A percentile compares a stretch with the other conserved stretches of the same genome.
phyloP scores from a whole-genome alignment of 1,140 invertebrate species.

The Archegozetes longisetosus region DNA sequence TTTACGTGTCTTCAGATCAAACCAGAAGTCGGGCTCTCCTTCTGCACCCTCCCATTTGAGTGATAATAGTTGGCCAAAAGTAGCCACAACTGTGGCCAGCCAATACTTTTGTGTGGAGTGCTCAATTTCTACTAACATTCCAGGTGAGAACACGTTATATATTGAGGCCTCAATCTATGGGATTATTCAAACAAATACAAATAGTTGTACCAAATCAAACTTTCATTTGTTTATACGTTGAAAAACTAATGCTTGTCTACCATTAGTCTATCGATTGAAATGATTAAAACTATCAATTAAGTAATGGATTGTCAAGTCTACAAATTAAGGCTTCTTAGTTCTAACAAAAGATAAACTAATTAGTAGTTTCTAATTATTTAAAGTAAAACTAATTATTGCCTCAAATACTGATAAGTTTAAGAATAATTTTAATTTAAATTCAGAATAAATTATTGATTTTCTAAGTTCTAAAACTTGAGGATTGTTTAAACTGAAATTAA shows the following conservation, averaged over 20 bases:
- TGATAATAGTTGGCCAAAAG: background rate
- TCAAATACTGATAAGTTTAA: too few relatives aligned
- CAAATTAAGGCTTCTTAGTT: background rate
- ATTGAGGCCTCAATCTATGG: slow-evolving; percentile 5
- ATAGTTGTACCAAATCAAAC: background rate
- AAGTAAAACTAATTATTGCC: too few relatives aligned
- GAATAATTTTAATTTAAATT: too few relatives aligned
- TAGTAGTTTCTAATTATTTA: too few relatives aligned
- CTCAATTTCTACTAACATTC: slow-evolving; percentile 10
- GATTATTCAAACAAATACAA: background rate
- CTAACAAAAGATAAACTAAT: background rate
- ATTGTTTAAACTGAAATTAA: too few relatives aligned
- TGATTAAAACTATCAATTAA: background rate
- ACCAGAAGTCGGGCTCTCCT: background rate
- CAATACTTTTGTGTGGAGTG: slow-evolving; percentile 6
- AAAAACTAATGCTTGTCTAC: background rate
- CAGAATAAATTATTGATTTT: too few relatives aligned
- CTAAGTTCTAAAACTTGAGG: too few relatives aligned
- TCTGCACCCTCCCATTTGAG: slow-evolving; percentile 3
- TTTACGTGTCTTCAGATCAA: slow-evolving; percentile 4
- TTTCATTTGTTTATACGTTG: background rate
- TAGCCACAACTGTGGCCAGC: background rate
- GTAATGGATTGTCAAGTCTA: background rate
- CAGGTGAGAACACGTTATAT: background rate
- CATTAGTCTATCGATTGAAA: background rate